Evolutionary conservation across 2,888 invertebrate species (phyloP).

Genomic region (Hydrotaea cyrtoneurina): DNA sequence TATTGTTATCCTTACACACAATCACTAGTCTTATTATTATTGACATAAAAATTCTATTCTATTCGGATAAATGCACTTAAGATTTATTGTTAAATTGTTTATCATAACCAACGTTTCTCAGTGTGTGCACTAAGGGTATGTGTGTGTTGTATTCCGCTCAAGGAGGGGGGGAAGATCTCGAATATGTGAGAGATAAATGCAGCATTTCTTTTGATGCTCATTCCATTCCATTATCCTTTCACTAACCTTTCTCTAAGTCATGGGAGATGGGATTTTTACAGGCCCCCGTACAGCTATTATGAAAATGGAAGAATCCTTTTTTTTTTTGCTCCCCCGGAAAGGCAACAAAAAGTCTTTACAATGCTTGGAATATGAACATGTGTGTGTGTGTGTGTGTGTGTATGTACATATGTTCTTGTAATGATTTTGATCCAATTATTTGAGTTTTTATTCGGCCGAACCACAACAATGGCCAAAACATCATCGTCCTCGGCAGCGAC

Average conservation of each 20-base stretch:
- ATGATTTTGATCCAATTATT: conserved; percentile 63
- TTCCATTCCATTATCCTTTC: not conserved
- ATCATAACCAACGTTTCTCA: conserved; percentile 14
- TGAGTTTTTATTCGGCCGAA: conserved; percentile 38
- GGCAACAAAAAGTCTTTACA: not conserved
- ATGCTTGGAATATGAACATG: not conserved
- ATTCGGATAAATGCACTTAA: conserved; percentile 53
- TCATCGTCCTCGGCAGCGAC: not conserved
- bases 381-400: not conserved
- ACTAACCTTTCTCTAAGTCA: not conserved
- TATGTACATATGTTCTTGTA: not conserved
- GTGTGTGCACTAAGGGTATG: not conserved
- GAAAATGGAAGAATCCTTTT: not conserved
- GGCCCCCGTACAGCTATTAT: not conserved
- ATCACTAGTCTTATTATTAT: not conserved
- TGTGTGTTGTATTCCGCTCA: not conserved
- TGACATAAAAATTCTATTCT: not conserved
- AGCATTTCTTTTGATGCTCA: not conserved
- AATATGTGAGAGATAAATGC: conserved; percentile 2
- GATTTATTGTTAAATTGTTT: conserved; percentile 66
- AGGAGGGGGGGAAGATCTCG: not conserved
- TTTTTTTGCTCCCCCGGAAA: not conserved
- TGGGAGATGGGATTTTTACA: conserved; percentile 21
- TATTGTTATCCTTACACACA: not conserved
- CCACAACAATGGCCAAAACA: conserved; percentile 1